Evolutionary conservation across 2,888 invertebrate species (phyloP), one percentile per base, ranked within the genome.

Genomic region (Sphaerophoria rueppellii): DNA sequence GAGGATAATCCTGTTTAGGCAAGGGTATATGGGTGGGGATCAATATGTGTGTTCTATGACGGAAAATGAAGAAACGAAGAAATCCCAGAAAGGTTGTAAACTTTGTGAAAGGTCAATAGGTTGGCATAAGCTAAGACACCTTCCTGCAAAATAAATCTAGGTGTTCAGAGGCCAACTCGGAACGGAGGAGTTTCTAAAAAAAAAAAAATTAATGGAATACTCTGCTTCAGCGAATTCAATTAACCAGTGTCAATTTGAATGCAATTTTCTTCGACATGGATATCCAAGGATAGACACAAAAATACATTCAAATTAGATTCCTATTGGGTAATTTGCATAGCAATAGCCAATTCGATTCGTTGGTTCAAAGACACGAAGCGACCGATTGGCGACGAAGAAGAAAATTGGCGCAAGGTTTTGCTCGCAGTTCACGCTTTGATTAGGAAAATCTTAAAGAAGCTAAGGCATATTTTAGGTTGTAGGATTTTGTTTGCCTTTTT

Each of bases 331-430:
- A 83, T 83, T 83, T 79, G 61, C 79, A 83, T 83, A 75, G 79
- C 83, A 83, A 83, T 80, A 37, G 71, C 46, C 75, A 46, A 80
- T 83, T 72, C 71, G 37, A 79, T 80, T 83, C 83, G 72, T 83
- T 80, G 79, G 43, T 37, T 50, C 40, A 40, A 16, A 65, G 7
- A 63, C 46, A 83, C 79, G 69, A 80, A 65, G 75, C 55, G 57
- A 77, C 35, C 24, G 24, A 24, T 24, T 24, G 24, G 46, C 73
- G 40, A 48, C 34, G 43, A 34, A 7, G 9, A 48, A 11, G n/a
- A 24, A 24, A 43, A 34, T 69, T 52, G 60, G 61, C 67, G 57
- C 75, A 60, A 37, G 32, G 46, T 73, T 52, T 43, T 46, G n/a
- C 52, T 63, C 32, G 37, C 32, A 16, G 46, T 32, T 54, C 65